Percentiles rank a stretch among this genome's conserved stretches.
phyloP scores from a whole-genome alignment of 2,797 vertebrate species.

The Eurystomus glaucurus region DNA sequence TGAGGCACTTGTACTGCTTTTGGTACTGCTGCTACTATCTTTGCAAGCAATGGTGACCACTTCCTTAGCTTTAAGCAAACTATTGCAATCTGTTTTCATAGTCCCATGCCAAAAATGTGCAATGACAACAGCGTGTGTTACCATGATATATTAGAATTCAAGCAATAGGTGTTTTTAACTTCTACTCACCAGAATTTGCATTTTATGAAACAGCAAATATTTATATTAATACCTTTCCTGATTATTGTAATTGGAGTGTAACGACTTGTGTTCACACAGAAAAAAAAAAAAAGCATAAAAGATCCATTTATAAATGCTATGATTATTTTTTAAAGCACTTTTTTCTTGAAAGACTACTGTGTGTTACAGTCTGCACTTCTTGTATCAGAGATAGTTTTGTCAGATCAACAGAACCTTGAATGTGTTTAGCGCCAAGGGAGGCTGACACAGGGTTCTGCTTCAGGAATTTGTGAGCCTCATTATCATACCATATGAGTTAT shows the following conservation, averaged over 20 bases:
- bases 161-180: background rate
- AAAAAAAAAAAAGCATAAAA: background rate
- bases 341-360: background rate
- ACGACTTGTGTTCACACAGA: background rate
- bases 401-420: background rate
- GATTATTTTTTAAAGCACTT: background rate
- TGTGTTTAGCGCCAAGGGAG: background rate
- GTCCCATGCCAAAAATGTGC: background rate
- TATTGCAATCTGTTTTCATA: background rate
- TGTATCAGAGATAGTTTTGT: background rate
- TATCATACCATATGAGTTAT: background rate
- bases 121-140: background rate
- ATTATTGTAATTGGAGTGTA: background rate
- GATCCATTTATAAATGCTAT: background rate
- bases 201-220: background rate
- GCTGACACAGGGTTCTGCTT: background rate
- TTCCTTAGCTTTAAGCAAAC: background rate
- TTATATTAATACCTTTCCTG: background rate
- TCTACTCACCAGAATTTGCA: background rate
- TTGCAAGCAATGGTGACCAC: fast-evolving
- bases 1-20: background rate
- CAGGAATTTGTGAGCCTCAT: background rate
- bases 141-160: background rate
- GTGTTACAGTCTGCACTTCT: background rate
- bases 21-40: background rate